Conservation (phyloP, 1,140 invertebrate genomes). For the Potamilus streckersoni region DNA sequence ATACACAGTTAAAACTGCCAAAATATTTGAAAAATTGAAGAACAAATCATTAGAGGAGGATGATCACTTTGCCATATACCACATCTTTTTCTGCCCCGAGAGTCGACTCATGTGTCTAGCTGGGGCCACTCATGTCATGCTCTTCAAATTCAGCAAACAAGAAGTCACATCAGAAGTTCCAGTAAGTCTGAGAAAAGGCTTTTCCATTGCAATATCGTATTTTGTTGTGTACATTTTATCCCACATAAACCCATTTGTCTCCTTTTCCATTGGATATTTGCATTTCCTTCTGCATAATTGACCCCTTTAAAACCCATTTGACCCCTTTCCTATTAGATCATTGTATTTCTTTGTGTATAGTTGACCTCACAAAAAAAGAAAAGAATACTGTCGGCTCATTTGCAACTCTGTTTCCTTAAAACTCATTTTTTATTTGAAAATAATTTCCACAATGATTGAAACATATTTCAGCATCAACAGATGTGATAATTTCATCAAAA, state of each 20-base stretch:
- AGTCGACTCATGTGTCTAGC: slow-evolving; percentile 90
- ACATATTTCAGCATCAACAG: no score
- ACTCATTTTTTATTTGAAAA: no score
- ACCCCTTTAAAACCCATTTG: no score
- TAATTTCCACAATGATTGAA: no score
- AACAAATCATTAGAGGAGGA: slow-evolving; percentile 73
- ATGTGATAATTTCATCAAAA: no score
- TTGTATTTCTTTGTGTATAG: no score
- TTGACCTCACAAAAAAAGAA: no score
- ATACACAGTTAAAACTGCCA: slow-evolving; percentile 97
- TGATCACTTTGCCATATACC: slow-evolving; percentile 93
- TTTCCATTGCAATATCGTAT: no score
- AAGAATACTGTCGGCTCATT: no score
- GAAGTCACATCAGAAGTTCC: slow-evolving; percentile 87
- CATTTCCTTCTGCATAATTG: no score
- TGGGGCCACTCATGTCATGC: slow-evolving; percentile 90
- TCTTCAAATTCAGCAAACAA: slow-evolving; percentile 95
- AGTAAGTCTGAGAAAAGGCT: slow-evolving; percentile 71
- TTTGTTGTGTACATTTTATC: not conserved
- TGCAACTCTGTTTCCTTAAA: no score
- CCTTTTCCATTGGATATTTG: not conserved
- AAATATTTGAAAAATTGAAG: slow-evolving; percentile 82
- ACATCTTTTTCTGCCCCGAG: slow-evolving; percentile 92
- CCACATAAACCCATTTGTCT: not conserved
- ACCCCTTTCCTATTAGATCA: no score